phyloP scores from a whole-genome alignment of 2,888 invertebrate genomes.

The Campoplex capitator region DNA sequence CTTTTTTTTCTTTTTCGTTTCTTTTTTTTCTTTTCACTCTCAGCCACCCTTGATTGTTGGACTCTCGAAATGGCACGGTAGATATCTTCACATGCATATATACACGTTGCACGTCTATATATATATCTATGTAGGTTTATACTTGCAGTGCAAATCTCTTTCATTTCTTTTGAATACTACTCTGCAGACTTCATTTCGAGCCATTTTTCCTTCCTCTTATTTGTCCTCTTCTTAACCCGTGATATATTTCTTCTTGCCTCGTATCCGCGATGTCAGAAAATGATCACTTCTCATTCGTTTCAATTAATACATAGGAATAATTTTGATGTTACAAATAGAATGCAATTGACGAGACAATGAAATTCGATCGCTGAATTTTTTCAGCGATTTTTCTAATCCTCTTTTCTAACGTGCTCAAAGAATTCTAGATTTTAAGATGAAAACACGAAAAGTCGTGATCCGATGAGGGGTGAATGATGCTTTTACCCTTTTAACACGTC shows the following conservation, averaged over 20 bases:
- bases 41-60: conserved; percentile 68
- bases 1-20: conserved; percentile 40
- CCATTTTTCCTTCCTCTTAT: not conserved
- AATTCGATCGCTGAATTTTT: too few relatives aligned
- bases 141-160: conserved; percentile 25
- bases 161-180: conserved; percentile 39
- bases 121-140: conserved; percentile 11
- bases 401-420: too few relatives aligned
- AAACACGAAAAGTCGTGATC: too few relatives aligned
- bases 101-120: not conserved
- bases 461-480: too few relatives aligned
- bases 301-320: not conserved
- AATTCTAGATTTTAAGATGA: too few relatives aligned
- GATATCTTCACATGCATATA: conserved; percentile 22
- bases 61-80: conserved; percentile 20
- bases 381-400: too few relatives aligned
- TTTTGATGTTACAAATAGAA: too few relatives aligned
- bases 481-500: not conserved
- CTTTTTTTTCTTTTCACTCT: conserved; percentile 10
- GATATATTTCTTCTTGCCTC: not conserved
- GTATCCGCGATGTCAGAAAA: not conserved
- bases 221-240: not conserved
- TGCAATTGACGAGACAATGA: too few relatives aligned
- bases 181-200: conserved; percentile 49
- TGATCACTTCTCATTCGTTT: not conserved